Evolutionary conservation across 23 tunicate genomes (phyloP), one percentile per base, ranked within the genome.

Genomic region (Trididemnum nubilum): DNA sequence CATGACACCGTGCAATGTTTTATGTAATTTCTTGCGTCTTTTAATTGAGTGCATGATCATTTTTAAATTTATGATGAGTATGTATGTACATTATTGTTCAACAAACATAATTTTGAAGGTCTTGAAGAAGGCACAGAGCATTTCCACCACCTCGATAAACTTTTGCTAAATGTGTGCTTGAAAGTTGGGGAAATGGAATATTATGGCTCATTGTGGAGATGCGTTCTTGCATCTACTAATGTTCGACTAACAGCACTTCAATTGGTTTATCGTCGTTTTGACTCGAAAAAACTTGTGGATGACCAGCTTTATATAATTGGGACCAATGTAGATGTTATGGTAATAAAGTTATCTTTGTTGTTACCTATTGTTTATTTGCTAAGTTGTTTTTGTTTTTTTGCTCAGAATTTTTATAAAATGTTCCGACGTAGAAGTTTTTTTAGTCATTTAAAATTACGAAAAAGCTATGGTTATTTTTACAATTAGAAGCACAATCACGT

Each of bases 81-180:
- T n/a, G n/a, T n/a, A n/a, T n/a, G n/a, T n/a, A n/a, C n/a, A n/a
- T n/a, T n/a, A n/a, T n/a, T n/a, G n/a, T n/a, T n/a, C n/a, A n/a
- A n/a, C n/a, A n/a, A n/a, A n/a, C n/a, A n/a, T n/a, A n/a, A n/a
- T n/a, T n/a, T n/a, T n/a, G n/a, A n/a, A 88, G 93, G 93, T 52
- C 69, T 93, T 25, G 98, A 93, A 50, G 98, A 93, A 65, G 98
- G 89, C 24, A 78, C 93, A 7, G 98, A 93, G 37, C 83, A 87
- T 40, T 93, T 93, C 65, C 85, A 87, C 24, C 60, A 91, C 0
- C 75, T 81, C 32, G 87, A 83, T 49, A 33, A 36, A 21, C 65
- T 93, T 25, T 51, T 93, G 76, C 73, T 57, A 12, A 80, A 72
- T 22, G 40, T 93, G 18, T 87, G 94, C 61, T 75, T 78, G 29